Conservation (phyloP, 1,140 invertebrate species). For the Drosophila santomea region DNA sequence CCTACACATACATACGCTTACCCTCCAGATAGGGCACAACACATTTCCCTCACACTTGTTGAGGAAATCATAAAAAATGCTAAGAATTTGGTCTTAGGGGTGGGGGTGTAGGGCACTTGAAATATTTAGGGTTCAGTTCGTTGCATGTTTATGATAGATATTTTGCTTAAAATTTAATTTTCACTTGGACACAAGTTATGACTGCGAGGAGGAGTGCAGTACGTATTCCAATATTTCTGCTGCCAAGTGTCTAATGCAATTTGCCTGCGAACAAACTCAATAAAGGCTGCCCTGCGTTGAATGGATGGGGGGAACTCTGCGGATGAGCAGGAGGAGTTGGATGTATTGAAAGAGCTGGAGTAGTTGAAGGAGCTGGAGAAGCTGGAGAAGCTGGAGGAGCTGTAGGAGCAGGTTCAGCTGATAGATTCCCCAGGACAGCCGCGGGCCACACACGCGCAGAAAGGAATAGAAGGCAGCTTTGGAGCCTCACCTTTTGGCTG, state of each 20-base stretch:
- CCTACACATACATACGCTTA: conserved; percentile 17
- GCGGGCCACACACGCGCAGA: conserved; percentile 75
- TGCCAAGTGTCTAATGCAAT: conserved; percentile 78
- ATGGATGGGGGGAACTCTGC: neutral
- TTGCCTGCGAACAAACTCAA: conserved; percentile 76
- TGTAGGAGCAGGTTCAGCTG: conserved; percentile 30
- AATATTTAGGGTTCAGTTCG: conserved; percentile 21
- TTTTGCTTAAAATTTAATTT: conserved; percentile 65
- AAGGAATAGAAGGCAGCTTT: conserved; percentile 19
- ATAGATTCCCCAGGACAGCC: conserved; percentile 67
- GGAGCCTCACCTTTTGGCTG: conserved; percentile 40
- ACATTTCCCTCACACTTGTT: conserved; percentile 54
- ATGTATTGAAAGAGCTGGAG: neutral
- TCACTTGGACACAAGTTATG: conserved; percentile 39
- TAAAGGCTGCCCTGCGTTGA: conserved; percentile 49
- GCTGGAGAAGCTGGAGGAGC: neutral
- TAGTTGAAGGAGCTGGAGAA: neutral
- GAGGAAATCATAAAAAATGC: conserved; percentile 24
- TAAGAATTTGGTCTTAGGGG: neutral
- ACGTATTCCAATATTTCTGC: conserved; percentile 34
- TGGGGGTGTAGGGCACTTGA: conserved; percentile 43
- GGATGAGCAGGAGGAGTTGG: neutral
- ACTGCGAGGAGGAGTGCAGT: conserved; percentile 3
- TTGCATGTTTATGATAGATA: conserved; percentile 53
- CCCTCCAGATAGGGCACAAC: conserved; percentile 14